Conservation (phyloP, 2,888 invertebrate genomes). For the Ischnus inquisitorius region DNA sequence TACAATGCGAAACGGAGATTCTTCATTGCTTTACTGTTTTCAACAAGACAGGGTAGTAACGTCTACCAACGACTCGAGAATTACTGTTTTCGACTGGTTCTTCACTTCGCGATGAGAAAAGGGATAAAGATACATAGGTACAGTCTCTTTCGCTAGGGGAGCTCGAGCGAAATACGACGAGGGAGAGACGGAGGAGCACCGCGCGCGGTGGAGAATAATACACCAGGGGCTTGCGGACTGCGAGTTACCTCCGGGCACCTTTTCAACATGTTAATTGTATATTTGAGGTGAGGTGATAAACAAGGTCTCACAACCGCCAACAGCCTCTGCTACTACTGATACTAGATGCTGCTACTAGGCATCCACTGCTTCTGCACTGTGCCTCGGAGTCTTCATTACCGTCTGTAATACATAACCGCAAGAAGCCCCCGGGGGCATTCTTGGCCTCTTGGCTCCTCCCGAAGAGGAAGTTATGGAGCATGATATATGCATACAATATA, state of each 20-base stretch:
- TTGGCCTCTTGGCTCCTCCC: conserved; percentile 45
- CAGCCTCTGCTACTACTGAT: conserved; percentile 19
- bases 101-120: no score
- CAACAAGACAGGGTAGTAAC: no score
- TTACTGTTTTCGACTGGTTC: no score
- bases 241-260: conserved; percentile 60
- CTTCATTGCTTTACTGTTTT: no score
- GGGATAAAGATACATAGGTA: no score
- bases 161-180: no score
- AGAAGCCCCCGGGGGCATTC: conserved; percentile 70
- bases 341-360: conserved; percentile 34
- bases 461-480: conserved; percentile 54
- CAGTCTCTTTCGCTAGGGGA: no score
- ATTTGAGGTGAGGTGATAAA: conserved; percentile 79
- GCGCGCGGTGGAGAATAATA: no score
- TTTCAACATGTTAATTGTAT: conserved; percentile 81
- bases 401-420: conserved; percentile 76
- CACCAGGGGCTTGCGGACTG: no score
- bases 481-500: conserved; percentile 43
- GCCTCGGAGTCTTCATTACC: conserved; percentile 79
- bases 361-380: conserved; percentile 67
- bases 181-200: no score
- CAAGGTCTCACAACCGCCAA: conserved; percentile 69
- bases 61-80: no score
- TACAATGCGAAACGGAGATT: no score